Percentiles rank a stretch among this genome's conserved stretches.
Conservation (phyloP, 2,888 invertebrate species). For the Drosophila stalkeri region DNA sequence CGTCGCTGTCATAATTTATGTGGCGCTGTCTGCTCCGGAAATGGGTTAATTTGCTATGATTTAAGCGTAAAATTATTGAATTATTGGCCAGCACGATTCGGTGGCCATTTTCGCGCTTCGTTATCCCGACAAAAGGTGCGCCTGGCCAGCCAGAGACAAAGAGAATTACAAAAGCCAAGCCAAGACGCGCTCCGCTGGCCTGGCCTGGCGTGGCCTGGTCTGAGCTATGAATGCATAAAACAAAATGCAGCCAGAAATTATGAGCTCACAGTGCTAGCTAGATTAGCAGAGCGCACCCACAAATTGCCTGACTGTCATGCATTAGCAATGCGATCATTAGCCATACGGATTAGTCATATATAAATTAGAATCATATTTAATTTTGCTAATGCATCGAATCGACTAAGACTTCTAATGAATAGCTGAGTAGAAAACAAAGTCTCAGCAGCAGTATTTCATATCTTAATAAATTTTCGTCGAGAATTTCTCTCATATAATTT, state of each 20-base stretch:
- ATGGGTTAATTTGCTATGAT: constrained; percentile 83
- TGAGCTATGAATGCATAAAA: constrained; percentile 60
- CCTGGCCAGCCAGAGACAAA: constrained; percentile 1
- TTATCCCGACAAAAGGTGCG: constrained; percentile 64
- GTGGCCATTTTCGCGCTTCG: constrained; percentile 54
- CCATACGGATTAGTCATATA: constrained; percentile 15
- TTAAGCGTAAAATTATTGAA: constrained; percentile 83
- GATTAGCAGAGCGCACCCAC: constrained; percentile 47
- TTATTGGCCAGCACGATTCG: constrained; percentile 74
- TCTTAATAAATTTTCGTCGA: constrained; percentile 21
- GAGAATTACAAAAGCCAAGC: background rate
- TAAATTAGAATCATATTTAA: constrained; percentile 27
- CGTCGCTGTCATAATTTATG: constrained; percentile 76
- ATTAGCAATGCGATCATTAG: constrained; percentile 44
- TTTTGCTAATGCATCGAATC: constrained; percentile 53
- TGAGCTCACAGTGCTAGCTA: constrained; percentile 8
- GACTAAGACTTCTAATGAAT: constrained; percentile 3
- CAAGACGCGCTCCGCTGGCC: constrained; percentile 4
- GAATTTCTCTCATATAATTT: constrained; percentile 36
- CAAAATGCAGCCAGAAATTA: constrained; percentile 59
- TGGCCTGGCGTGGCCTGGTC: too few relatives aligned
- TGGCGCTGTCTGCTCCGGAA: constrained; percentile 81
- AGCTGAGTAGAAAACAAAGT: background rate
- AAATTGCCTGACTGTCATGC: constrained; percentile 46
- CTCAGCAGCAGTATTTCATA: constrained; percentile 21